Evolutionary conservation across 2,797 vertebrate species (phyloP).

Genomic region (Chaetophractus vellerosus): DNA sequence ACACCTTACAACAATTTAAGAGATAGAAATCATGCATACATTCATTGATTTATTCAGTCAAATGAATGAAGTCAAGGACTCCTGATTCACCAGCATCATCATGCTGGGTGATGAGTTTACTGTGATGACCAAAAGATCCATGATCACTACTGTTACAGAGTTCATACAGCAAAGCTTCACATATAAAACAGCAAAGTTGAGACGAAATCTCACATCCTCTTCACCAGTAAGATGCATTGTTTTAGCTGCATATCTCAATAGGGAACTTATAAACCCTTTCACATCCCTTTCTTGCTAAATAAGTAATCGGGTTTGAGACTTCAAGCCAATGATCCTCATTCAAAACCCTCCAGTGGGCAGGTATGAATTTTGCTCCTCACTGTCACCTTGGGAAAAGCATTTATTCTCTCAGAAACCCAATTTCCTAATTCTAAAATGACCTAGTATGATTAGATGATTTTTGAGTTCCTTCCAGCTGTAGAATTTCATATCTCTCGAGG

Average conservation of each 20-base stretch:
- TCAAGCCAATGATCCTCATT: constrained; percentile 58
- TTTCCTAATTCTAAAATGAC: constrained; percentile 75
- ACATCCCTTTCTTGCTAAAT: constrained; percentile 57
- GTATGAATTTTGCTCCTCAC: constrained; percentile 52
- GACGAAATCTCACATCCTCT: constrained; percentile 11
- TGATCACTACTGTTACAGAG: neutral
- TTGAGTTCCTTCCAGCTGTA: constrained; percentile 75
- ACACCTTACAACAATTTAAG: constrained; percentile 19
- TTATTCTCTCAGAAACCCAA: constrained; percentile 61
- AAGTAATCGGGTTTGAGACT: constrained; percentile 59
- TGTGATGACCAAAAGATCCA: neutral
- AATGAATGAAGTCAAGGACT: neutral
- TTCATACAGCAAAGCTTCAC: neutral
- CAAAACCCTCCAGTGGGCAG: neutral
- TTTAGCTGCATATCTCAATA: neutral
- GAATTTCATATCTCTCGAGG: constrained; percentile 73
- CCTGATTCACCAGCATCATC: neutral
- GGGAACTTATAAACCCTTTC: neutral
- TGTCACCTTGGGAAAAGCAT: constrained; percentile 60
- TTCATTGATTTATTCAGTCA: neutral
- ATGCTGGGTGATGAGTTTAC: neutral
- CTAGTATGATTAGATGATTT: constrained; percentile 73
- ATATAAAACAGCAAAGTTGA: constrained; percentile 15
- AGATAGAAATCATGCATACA: neutral
- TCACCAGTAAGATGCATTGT: neutral